phyloP scores from a whole-genome alignment of 2,888 invertebrate genomes.

The Corythucha ciliata region DNA sequence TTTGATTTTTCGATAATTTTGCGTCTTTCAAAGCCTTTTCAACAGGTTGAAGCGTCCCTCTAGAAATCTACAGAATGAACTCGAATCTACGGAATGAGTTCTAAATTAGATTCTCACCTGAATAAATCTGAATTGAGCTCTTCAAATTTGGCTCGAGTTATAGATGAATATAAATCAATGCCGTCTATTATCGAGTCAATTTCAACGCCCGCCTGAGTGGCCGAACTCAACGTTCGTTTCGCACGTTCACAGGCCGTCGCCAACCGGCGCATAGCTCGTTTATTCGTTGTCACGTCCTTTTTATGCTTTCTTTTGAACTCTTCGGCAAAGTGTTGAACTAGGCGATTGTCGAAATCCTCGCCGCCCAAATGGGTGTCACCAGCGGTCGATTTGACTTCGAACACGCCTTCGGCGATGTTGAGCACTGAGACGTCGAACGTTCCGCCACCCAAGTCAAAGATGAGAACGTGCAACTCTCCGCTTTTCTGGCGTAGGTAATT shows the following conservation, averaged over 20 bases:
- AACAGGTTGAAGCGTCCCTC: constrained; percentile 54
- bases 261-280: constrained; percentile 50
- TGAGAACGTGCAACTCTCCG: constrained; percentile 42
- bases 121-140: constrained; percentile 55
- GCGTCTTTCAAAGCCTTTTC: constrained; percentile 55
- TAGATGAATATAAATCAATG: constrained; percentile 50
- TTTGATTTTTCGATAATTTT: constrained; percentile 49
- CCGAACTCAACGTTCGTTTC: constrained; percentile 50
- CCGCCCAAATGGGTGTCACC: constrained; percentile 46
- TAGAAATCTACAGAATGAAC: no score
- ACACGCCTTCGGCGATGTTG: constrained; percentile 52
- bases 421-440: constrained; percentile 50
- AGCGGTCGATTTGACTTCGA: constrained; percentile 52
- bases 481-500: constrained; percentile 37
- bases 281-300: constrained; percentile 43
- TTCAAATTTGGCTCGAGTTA: constrained; percentile 56
- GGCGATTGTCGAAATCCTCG: constrained; percentile 48
- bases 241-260: constrained; percentile 55
- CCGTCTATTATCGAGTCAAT: constrained; percentile 53
- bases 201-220: constrained; percentile 50
- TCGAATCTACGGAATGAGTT: no score
- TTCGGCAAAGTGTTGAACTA: constrained; percentile 47
- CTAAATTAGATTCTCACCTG: no score
- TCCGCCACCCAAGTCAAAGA: constrained; percentile 48
- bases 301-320: constrained; percentile 50